Conservation (phyloP, 2,797 vertebrate species). For the Clamator glandarius region DNA sequence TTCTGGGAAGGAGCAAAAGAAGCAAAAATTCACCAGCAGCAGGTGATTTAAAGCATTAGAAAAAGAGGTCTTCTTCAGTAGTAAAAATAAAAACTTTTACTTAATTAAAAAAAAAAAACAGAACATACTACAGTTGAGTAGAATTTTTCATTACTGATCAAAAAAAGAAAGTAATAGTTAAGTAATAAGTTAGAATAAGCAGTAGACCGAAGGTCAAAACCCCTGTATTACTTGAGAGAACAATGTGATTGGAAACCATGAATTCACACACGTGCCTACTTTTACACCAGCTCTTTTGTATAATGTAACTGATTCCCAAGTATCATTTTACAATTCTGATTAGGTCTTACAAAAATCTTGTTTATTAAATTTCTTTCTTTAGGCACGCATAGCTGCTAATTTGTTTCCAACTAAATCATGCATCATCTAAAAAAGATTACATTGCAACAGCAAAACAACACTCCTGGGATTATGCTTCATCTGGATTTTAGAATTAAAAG, state of each 20-base stretch:
- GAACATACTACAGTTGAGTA: not conserved
- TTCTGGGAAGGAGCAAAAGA: not conserved
- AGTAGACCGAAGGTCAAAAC: not conserved
- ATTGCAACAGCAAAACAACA: slow-evolving; percentile 39
- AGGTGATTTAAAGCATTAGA: not conserved
- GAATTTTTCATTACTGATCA: not conserved
- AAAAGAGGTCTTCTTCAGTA: not conserved
- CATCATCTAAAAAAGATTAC: slow-evolving; percentile 72
- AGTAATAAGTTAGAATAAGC: slow-evolving; percentile 14
- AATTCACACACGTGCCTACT: slow-evolving; percentile 20
- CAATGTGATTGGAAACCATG: slow-evolving; percentile 23
- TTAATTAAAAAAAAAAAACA: not conserved
- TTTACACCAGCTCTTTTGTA: slow-evolving; percentile 38
- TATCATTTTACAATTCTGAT: slow-evolving; percentile 76
- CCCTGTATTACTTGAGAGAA: slow-evolving; percentile 3
- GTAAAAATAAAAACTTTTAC: not conserved
- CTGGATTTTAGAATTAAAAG: slow-evolving; percentile 70
- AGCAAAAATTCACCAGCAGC: not conserved
- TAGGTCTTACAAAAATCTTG: slow-evolving; percentile 73
- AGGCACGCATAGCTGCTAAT: slow-evolving; percentile 75
- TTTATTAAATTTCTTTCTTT: slow-evolving; percentile 81
- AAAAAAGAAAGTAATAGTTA: not conserved
- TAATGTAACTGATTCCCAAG: slow-evolving; percentile 63
- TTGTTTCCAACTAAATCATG: slow-evolving; percentile 77
- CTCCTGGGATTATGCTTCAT: slow-evolving; percentile 64